A percentile compares a stretch with the other conserved stretches of the same genome.
Evolutionary conservation across 2,888 invertebrate genomes (phyloP).

Genomic region (Athalia cordata): DNA sequence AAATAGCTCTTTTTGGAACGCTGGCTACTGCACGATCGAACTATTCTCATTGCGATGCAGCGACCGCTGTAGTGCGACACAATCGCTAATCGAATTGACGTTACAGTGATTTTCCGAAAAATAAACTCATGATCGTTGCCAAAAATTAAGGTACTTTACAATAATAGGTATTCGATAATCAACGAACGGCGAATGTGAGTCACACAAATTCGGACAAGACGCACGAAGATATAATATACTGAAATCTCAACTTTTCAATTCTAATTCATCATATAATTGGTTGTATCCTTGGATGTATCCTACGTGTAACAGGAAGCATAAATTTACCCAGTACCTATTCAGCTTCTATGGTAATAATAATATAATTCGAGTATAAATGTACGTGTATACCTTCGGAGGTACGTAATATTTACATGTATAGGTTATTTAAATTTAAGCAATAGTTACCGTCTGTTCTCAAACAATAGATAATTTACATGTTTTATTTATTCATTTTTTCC

Average conservation of each 20-base stretch:
- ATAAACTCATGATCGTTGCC: not conserved
- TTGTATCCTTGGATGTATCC: no score
- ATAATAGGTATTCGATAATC: not conserved
- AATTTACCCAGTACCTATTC: no score
- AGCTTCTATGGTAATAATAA: constrained; percentile 4
- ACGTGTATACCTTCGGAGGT: constrained; percentile 2
- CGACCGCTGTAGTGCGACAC: not conserved
- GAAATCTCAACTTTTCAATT: constrained; percentile 3
- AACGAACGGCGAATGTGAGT: not conserved
- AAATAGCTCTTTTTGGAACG: not conserved
- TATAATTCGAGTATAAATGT: constrained; percentile 28
- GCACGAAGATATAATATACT: constrained; percentile 4
- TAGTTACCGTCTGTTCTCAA: constrained; percentile 14
- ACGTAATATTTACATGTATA: constrained; percentile 34
- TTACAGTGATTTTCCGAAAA: not conserved
- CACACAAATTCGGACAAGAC: not conserved
- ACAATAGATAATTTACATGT: not conserved
- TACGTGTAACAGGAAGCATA: no score
- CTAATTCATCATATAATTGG: not conserved
- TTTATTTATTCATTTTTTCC: not conserved
- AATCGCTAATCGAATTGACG: no score
- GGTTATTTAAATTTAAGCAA: constrained; percentile 5
- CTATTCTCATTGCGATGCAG: constrained; percentile 1
- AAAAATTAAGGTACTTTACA: no score
- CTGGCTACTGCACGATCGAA: not conserved